These are phyloP conservation scores for Aptenodytes patagonicus DNA, from an alignment of 2,113 vertebrate species.

Conservation along the genomic window DNA sequence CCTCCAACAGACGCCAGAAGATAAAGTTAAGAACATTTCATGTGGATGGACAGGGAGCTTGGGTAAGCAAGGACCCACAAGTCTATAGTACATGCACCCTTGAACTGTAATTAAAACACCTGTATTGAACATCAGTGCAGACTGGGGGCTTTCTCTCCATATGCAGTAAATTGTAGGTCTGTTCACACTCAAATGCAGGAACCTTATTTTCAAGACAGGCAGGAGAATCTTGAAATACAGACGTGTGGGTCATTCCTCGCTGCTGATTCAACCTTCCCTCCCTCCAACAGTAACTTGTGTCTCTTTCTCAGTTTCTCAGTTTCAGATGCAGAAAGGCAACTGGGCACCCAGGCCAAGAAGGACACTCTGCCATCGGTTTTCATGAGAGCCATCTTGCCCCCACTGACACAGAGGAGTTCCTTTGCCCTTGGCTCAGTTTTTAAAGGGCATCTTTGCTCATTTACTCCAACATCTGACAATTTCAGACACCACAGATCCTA, in stretches of 20 bases:
- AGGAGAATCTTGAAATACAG: no score
- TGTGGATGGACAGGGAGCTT: not conserved
- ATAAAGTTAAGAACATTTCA: not conserved
- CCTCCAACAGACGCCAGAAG: not conserved
- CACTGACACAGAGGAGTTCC: not conserved
- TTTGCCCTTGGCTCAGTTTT: not conserved
- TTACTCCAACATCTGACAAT: not conserved
- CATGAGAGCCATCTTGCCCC: not conserved
- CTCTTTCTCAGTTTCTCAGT: not conserved
- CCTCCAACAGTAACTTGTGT: no score
- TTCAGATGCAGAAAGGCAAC: not conserved
- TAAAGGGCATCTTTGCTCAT: no score
- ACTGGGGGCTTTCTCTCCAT: not conserved
- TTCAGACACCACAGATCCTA: not conserved
- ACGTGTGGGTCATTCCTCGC: no score
- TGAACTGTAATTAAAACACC: not conserved
- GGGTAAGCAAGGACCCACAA: not conserved
- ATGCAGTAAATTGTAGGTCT: not conserved
- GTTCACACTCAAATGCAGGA: not conserved
- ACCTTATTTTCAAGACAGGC: not conserved
- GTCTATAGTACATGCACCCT: not conserved
- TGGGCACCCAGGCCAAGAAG: not conserved
- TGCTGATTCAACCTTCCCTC: not conserved
- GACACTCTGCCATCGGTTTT: accelerated
- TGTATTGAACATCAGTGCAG: no score